Evolutionary conservation across 2,797 vertebrate genomes (phyloP).

Genomic region (Cichlasoma orientale): DNA sequence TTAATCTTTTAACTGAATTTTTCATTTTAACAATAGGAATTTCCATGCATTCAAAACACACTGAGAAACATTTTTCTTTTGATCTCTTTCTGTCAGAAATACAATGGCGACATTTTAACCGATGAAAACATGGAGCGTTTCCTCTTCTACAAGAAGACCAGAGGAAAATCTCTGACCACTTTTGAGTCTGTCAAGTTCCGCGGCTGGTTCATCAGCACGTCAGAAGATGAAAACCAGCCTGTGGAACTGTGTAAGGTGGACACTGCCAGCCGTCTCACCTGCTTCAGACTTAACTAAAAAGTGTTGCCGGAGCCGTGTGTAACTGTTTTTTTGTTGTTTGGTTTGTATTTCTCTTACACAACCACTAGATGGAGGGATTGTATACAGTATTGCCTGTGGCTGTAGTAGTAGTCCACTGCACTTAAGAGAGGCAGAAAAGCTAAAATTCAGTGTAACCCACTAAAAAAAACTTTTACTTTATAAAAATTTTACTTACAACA

Average conservation of each 20-base stretch:
- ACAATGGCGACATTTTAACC: not conserved
- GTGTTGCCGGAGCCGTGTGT: not conserved
- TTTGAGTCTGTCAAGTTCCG: constrained; percentile 67
- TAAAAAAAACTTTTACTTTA: not conserved
- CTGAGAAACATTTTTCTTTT: not conserved
- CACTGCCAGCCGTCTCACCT: fast-evolving
- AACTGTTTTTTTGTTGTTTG: too few species aligned
- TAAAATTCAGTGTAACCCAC: not conserved
- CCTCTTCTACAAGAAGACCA: constrained; percentile 59
- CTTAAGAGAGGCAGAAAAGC: not conserved
- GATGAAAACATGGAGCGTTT: constrained; percentile 43
- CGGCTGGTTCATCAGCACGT: constrained; percentile 73
- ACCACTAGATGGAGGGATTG: constrained; percentile 22
- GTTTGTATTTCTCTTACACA: not conserved
- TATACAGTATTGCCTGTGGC: not conserved
- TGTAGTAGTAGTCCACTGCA: not conserved
- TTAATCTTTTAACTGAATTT: too few species aligned
- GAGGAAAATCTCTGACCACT: fast-evolving
- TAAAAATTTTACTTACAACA: not conserved
- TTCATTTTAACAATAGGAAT: too few species aligned
- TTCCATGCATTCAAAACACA: not conserved
- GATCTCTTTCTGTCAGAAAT: constrained; percentile 31
- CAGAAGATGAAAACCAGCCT: not conserved
- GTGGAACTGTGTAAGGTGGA: constrained; percentile 53
- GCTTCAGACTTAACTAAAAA: constrained; percentile 25